Evolutionary conservation across 2,888 invertebrate species (phyloP).

Genomic region (Tigriopus californicus): DNA sequence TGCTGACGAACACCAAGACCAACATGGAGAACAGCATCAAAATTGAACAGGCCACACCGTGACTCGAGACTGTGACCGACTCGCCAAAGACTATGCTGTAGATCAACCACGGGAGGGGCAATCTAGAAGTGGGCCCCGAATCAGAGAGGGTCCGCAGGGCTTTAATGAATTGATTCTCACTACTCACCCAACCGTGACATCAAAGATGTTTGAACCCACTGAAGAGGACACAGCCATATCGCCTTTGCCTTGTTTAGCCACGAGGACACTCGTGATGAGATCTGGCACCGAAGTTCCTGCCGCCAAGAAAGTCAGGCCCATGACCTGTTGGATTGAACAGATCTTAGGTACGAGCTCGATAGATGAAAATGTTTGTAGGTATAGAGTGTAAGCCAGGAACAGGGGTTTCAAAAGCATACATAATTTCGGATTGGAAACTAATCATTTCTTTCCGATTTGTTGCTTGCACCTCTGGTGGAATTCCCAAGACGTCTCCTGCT

Average conservation of each 20-base stretch:
- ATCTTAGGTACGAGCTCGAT: neutral
- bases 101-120: neutral
- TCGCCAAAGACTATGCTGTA: neutral
- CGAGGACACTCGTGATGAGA: conserved; percentile 93
- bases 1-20: conserved; percentile 78
- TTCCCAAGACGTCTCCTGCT: conserved; percentile 68
- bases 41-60: conserved; percentile 94
- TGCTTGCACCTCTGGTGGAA: conserved; percentile 68
- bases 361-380: too few species aligned
- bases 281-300: conserved; percentile 97
- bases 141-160: too few species aligned
- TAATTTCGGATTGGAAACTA: too few species aligned
- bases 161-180: neutral
- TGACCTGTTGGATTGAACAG: conserved; percentile 41
- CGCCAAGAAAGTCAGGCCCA: conserved; percentile 90
- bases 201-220: conserved; percentile 96
- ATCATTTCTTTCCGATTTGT: too few species aligned
- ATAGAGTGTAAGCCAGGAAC: too few species aligned
- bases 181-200: conserved; percentile 93
- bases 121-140: neutral
- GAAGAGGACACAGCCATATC: conserved; percentile 99
- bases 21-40: conserved; percentile 91
- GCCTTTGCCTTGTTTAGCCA: conserved; percentile 92
- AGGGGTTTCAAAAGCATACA: too few species aligned
- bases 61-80: conserved; percentile 33